These are phyloP conservation scores for Anoplolepis gracilipes DNA, from an alignment of 1,140 invertebrate genomes.

Conservation along the genomic window DNA sequence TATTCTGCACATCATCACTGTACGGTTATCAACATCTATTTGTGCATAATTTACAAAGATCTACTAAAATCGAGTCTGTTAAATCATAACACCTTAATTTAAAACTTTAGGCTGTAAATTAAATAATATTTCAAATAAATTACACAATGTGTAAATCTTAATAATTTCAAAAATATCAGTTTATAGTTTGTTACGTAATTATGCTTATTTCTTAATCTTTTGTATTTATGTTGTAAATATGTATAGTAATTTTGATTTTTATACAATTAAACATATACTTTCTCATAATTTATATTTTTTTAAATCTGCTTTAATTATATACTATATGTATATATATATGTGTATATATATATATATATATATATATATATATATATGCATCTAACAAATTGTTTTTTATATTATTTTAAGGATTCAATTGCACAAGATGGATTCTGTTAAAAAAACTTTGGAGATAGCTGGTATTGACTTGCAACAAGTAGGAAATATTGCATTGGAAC, in stretches of 20 bases:
- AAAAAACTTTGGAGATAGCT: slow-evolving; percentile 91
- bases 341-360: no score
- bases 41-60: no score
- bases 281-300: slow-evolving; percentile 21
- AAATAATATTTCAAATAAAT: neutral
- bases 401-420: slow-evolving; percentile 90
- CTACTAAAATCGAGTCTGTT: no score
- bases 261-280: slow-evolving; percentile 1
- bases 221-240: no score
- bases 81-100: neutral
- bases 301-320: neutral
- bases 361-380: neutral
- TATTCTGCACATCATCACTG: no score
- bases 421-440: slow-evolving; percentile 89
- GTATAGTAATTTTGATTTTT: neutral
- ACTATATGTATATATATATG: neutral
- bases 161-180: neutral
- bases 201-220: no score
- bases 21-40: no score
- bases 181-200: no score
- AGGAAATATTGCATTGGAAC: slow-evolving; percentile 91
- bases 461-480: slow-evolving; percentile 91
- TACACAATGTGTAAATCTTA: neutral
- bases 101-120: neutral
- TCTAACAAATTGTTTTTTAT: slow-evolving; percentile 12